Conservation (phyloP, 1,140 invertebrate species). For the Drosophila equinoxialis region DNA sequence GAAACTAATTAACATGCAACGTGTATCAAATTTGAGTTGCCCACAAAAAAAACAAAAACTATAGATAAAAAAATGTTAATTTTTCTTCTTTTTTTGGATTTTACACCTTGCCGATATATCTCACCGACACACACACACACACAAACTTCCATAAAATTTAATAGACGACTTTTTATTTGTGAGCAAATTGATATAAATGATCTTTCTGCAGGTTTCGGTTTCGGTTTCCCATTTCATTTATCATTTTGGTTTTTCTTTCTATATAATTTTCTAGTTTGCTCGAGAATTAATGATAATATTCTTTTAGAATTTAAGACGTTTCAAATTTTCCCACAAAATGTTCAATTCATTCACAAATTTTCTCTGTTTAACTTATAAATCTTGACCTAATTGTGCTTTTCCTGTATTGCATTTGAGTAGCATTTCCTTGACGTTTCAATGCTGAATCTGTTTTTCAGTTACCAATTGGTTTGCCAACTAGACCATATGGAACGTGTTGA, state of each 20-base stretch:
- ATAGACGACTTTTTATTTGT: not conserved
- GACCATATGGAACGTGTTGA: too few relatives aligned
- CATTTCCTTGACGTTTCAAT: too few relatives aligned
- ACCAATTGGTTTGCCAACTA: too few relatives aligned
- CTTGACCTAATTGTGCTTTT: too few relatives aligned
- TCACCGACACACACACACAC: not conserved
- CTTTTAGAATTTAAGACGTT: too few relatives aligned
- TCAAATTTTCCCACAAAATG: too few relatives aligned
- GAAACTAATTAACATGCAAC: slow-evolving; percentile 33
- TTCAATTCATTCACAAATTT: too few relatives aligned
- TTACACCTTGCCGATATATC: not conserved
- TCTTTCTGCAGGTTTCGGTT: not conserved
- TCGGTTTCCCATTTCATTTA: not conserved
- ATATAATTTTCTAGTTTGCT: not conserved
- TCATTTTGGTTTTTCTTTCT: not conserved
- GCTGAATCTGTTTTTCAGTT: too few relatives aligned
- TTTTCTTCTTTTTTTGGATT: slow-evolving; percentile 31
- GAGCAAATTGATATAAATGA: slow-evolving; percentile 50
- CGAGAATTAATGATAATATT: not conserved
- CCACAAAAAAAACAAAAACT: slow-evolving; percentile 7
- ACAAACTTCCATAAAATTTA: not conserved
- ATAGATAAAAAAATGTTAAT: slow-evolving; percentile 18
- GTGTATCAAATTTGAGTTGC: slow-evolving; percentile 9
- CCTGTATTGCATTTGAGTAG: too few relatives aligned
- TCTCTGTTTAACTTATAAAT: too few relatives aligned